phyloP scores from a whole-genome alignment of 2,888 invertebrate species.

The Watsonalla binaria region DNA sequence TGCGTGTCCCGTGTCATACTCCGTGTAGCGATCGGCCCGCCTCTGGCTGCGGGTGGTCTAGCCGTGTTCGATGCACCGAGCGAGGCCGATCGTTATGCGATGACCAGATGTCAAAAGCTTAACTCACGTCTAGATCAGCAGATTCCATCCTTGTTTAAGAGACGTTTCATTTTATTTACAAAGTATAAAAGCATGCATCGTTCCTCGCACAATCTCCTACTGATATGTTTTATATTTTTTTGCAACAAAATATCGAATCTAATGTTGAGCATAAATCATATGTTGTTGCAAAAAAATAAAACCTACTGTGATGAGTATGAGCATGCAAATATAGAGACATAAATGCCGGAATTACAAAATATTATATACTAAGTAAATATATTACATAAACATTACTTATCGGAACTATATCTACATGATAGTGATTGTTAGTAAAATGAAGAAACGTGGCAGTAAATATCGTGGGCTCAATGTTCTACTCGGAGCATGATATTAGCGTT shows the following conservation, averaged over 20 bases:
- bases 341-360: slow-evolving; percentile 22
- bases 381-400: slow-evolving; percentile 25
- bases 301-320: slow-evolving; percentile 35
- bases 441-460: slow-evolving; percentile 46
- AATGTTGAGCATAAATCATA: slow-evolving; percentile 14
- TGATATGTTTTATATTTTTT: slow-evolving; percentile 30
- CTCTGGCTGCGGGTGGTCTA: background rate
- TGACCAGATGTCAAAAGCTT: slow-evolving; percentile 42
- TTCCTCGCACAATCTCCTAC: slow-evolving; percentile 28
- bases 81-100: background rate
- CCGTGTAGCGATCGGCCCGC: background rate
- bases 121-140: slow-evolving; percentile 43
- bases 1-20: background rate
- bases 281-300: slow-evolving; percentile 41
- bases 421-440: slow-evolving; percentile 60
- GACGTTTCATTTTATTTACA: slow-evolving; percentile 20
- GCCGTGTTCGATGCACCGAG: background rate
- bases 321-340: slow-evolving; percentile 39
- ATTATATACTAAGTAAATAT: slow-evolving; percentile 46
- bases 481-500: slow-evolving; percentile 66
- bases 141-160: slow-evolving; percentile 25
- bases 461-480: slow-evolving; percentile 76
- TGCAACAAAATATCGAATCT: slow-evolving; percentile 38
- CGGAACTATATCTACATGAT: slow-evolving; percentile 44
- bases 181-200: slow-evolving; percentile 36